These are phyloP conservation scores for Timema cristinae DNA, from an alignment of 2,888 invertebrate genomes.

Conservation along the genomic window DNA sequence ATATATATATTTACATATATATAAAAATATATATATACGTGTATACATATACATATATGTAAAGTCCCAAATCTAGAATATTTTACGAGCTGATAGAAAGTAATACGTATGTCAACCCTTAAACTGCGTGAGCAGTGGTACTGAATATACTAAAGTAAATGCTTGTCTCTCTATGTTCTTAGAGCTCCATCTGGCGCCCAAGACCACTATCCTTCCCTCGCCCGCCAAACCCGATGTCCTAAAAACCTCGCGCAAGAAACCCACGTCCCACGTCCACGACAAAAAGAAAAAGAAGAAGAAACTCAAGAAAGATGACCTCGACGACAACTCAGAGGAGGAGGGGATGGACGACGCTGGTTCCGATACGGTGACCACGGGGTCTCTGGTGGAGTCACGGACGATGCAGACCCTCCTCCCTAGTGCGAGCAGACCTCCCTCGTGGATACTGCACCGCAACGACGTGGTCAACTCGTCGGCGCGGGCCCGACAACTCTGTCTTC, in stretches of 20 bases:
- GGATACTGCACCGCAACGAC: conserved; percentile 25
- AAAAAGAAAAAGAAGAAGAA: conserved; percentile 23
- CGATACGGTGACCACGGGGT: conserved; percentile 19
- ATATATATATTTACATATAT: too few relatives aligned
- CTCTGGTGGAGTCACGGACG: conserved; percentile 25
- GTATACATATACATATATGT: too few relatives aligned
- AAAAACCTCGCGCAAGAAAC: conserved; percentile 18
- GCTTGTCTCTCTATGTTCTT: neutral
- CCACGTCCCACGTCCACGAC: conserved; percentile 11
- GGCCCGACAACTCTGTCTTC: conserved; percentile 22
- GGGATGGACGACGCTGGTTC: neutral
- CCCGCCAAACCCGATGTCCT: conserved; percentile 21
- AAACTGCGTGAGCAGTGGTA: too few relatives aligned
- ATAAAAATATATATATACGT: too few relatives aligned
- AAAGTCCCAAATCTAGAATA: too few relatives aligned
- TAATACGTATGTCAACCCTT: too few relatives aligned
- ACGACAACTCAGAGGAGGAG: conserved; percentile 8
- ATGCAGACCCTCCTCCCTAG: conserved; percentile 22
- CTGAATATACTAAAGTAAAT: too few relatives aligned
- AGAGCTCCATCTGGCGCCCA: conserved; percentile 30
- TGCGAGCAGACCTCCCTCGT: conserved; percentile 21
- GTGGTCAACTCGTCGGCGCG: conserved; percentile 14
- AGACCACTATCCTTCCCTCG: conserved; percentile 28
- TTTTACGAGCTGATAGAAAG: too few relatives aligned
- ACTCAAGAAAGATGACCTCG: conserved; percentile 17